Evolutionary conservation across 2,797 vertebrate species (phyloP), one percentile per base, ranked within the genome.

Genomic region (Cyprinodon diabolis): DNA sequence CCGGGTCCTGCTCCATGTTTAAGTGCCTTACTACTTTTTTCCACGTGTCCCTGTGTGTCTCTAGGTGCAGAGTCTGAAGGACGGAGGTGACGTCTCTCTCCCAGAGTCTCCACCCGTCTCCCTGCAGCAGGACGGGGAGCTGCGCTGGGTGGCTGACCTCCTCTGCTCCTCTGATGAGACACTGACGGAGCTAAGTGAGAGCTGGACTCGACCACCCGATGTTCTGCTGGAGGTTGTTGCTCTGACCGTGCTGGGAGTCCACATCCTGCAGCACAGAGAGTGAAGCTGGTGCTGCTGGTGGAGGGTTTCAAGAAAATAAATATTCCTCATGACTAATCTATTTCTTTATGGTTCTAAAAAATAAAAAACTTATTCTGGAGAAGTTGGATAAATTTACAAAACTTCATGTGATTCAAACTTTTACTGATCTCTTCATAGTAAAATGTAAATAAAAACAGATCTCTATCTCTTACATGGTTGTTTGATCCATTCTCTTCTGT

Each of bases 231-330:
- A 74, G 55, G 66, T 74, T 68, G 19, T 74, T 55, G 15, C 55
- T 60, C 66, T 74, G n/a, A n/a, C n/a, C 15, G 66, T 74, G 14
- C 43, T 49, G 45, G 72, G 72, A 51, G 54, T 74, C 72, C 43
- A 43, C 43, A 23, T 30, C 54, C 55, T 70, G 68, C 68, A 48
- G 68, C 17, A 25, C 48, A 37, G 48, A 52, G 21, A n/a, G 17
- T 54, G 17, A 54, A 54, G 52, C 52, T 7, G 21, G 17, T 54
- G 6, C 52, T 49, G 11, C 48, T 49, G 48, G 48, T 49, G 48
- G 48, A 49, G 48, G 4, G 12, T 15, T 15, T 49, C 12, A 49
- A 13, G 12, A 1, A 49, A 49, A 13, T 12, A 49, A 49, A 49
- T 49, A 49, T 49, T 12, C 48, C 4, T 49, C 0, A 49, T 49